Conservation (phyloP, 1,140 invertebrate species). For the Rhysida immarginata region DNA sequence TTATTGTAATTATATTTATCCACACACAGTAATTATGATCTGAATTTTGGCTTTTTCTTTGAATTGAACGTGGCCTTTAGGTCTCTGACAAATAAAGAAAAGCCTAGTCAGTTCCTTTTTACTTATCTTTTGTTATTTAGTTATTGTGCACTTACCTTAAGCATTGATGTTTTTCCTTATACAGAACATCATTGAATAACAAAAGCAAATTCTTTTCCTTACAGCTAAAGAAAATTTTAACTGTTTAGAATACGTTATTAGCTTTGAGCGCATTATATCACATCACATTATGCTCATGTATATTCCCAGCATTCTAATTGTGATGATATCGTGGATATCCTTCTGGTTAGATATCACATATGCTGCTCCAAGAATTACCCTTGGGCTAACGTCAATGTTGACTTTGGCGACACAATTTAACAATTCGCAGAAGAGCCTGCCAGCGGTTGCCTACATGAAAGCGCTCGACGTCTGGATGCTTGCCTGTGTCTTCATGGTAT, state of each 20-base stretch:
- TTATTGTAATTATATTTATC: too few species aligned
- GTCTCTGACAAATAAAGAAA: too few species aligned
- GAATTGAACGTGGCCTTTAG: too few species aligned
- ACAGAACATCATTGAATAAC: too few species aligned
- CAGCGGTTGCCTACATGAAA: slow-evolving; percentile 80
- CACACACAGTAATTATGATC: too few species aligned
- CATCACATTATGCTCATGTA: background rate
- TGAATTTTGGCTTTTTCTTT: too few species aligned
- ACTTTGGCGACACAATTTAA: slow-evolving; percentile 25
- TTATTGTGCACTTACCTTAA: too few species aligned
- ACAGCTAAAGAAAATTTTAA: background rate
- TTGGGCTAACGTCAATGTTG: slow-evolving; percentile 27
- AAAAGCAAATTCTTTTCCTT: too few species aligned
- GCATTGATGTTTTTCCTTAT: too few species aligned
- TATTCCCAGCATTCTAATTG: slow-evolving; percentile 41
- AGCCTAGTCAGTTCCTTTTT: too few species aligned
- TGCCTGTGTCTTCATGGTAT: slow-evolving; percentile 68
- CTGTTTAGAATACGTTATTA: background rate
- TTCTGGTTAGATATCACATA: slow-evolving; percentile 80
- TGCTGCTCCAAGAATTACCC: slow-evolving; percentile 43
- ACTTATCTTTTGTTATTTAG: too few species aligned
- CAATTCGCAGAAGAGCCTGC: slow-evolving; percentile 28
- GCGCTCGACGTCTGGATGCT: slow-evolving; percentile 77
- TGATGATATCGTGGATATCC: slow-evolving; percentile 79
- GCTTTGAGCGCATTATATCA: background rate